Percentiles rank a stretch among this genome's conserved stretches.
Evolutionary conservation across 2,888 invertebrate species (phyloP).

Genomic region (Watsonalla binaria): DNA sequence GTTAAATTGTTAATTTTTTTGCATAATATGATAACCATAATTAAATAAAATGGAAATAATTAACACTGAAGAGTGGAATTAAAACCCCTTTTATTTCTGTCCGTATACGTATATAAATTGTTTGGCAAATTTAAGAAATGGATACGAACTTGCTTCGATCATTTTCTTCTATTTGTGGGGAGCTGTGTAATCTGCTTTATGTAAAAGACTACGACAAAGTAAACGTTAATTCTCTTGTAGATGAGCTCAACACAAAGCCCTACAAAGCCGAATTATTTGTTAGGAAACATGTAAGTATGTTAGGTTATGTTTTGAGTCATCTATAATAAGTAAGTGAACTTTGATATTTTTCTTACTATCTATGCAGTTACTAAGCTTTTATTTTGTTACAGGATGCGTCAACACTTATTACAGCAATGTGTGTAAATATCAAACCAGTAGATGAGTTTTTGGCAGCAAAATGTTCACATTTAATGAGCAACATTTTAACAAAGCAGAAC

Average conservation of each 20-base stretch:
- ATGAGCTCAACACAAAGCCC: conserved; percentile 81
- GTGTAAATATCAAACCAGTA: conserved; percentile 55
- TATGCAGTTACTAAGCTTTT: not conserved
- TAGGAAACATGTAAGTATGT: conserved; percentile 60
- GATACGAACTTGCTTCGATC: conserved; percentile 33
- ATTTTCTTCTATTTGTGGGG: conserved; percentile 52
- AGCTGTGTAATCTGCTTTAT: conserved; percentile 55
- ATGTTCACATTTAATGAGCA: conserved; percentile 77
- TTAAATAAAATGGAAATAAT: too few relatives aligned
- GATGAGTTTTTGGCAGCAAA: conserved; percentile 78
- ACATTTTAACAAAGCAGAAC: conserved; percentile 75
- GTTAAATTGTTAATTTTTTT: too few relatives aligned
- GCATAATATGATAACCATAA: too few relatives aligned
- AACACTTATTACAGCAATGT: conserved; percentile 49
- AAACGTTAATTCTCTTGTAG: conserved; percentile 74
- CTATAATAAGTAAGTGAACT: not conserved
- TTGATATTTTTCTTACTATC: not conserved
- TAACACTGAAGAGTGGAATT: too few relatives aligned
- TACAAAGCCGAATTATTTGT: conserved; percentile 69
- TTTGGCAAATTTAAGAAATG: conserved; percentile 23
- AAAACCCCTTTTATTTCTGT: too few relatives aligned
- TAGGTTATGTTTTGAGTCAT: conserved; percentile 18
- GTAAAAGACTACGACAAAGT: conserved; percentile 63
- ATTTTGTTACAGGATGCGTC: conserved; percentile 53
- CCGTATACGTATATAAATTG: not conserved